A percentile compares a stretch with the other conserved stretches of the same genome.
phyloP scores from a whole-genome alignment of 2,888 invertebrate genomes.

The Elmis aenea region DNA sequence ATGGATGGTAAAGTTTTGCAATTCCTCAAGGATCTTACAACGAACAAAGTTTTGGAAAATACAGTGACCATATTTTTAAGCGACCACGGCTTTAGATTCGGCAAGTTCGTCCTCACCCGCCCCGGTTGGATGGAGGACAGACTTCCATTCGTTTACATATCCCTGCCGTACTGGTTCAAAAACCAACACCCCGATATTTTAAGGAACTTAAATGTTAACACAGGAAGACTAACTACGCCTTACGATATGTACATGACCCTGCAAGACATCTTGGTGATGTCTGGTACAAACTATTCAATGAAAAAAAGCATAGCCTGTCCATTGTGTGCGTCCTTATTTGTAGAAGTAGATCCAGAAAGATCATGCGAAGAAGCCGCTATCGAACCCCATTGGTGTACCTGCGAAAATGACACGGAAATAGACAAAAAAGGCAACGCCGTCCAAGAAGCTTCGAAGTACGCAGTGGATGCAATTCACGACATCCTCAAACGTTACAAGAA shows the following conservation, averaged over 20 bases:
- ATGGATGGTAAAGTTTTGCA: constrained; percentile 60
- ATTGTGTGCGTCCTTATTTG: constrained; percentile 61
- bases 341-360: constrained; percentile 53
- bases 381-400: constrained; percentile 70
- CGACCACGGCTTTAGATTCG: constrained; percentile 77
- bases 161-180: constrained; percentile 61
- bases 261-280: constrained; percentile 56
- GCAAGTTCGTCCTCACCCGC: constrained; percentile 61
- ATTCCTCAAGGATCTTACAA: constrained; percentile 57
- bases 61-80: constrained; percentile 70
- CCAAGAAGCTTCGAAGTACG: constrained; percentile 50
- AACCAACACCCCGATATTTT: constrained; percentile 52
- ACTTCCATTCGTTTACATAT: constrained; percentile 67
- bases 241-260: constrained; percentile 74
- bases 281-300: constrained; percentile 40
- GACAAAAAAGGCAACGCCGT: constrained; percentile 50
- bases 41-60: constrained; percentile 55
- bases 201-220: constrained; percentile 56
- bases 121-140: constrained; percentile 78
- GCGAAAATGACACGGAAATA: constrained; percentile 55
- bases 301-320: constrained; percentile 54
- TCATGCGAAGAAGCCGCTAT: constrained; percentile 66
- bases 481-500: constrained; percentile 15
- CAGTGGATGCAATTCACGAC: constrained; percentile 38
- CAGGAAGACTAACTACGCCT: constrained; percentile 65